Conservation (phyloP, 2,113 vertebrate species). For the Lanius ludovicianus region DNA sequence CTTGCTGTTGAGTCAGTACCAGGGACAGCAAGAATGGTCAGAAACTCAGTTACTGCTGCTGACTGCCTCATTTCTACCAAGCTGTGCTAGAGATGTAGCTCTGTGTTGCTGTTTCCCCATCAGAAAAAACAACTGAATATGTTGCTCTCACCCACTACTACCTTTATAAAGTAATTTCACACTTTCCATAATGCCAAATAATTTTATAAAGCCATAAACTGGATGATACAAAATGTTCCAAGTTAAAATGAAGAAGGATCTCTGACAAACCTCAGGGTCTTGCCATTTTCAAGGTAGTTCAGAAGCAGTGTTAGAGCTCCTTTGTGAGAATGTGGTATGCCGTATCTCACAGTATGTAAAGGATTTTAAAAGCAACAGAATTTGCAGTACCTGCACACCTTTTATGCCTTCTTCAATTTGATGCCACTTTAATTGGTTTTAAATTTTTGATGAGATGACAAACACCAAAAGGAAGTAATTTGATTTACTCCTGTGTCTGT, state of each 20-base stretch:
- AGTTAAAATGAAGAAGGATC: neutral
- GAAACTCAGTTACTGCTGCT: neutral
- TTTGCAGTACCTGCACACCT: slow-evolving; percentile 33
- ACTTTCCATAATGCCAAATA: neutral
- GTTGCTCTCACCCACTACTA: neutral
- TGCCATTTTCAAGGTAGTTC: neutral
- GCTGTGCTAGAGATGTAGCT: neutral
- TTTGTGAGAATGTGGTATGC: neutral
- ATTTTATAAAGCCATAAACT: neutral
- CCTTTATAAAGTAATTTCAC: neutral
- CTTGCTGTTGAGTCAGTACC: neutral
- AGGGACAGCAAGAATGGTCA: neutral
- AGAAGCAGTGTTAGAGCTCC: neutral
- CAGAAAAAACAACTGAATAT: neutral
- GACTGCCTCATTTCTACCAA: neutral
- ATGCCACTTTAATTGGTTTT: slow-evolving; percentile 64
- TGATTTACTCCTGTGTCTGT: slow-evolving; percentile 38
- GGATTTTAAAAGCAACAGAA: slow-evolving; percentile 11
- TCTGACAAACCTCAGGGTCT: neutral
- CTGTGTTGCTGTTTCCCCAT: neutral
- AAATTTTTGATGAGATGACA: slow-evolving; percentile 68
- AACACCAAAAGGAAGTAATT: slow-evolving; percentile 62
- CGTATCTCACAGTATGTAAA: neutral
- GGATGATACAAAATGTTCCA: neutral
- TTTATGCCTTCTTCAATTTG: slow-evolving; percentile 56